Percentiles rank a stretch among this genome's conserved stretches.
Evolutionary conservation across 2,797 vertebrate genomes (phyloP).

Genomic region (Odontamblyopus rebecca): DNA sequence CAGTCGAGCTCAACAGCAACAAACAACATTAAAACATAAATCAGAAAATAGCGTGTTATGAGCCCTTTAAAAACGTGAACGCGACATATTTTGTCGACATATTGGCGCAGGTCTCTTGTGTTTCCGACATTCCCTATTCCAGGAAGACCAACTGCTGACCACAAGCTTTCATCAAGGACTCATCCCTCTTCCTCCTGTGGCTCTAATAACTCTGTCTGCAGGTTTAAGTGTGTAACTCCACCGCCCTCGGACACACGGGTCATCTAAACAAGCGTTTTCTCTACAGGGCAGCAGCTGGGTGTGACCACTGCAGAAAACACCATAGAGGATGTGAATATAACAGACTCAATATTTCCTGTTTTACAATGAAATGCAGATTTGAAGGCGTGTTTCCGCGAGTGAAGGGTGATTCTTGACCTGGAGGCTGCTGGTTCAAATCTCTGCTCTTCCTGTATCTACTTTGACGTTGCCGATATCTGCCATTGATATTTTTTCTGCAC

Average conservation of each 20-base stretch:
- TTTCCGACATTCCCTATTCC: neutral
- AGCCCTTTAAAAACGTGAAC: too few relatives aligned
- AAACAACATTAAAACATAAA: too few relatives aligned
- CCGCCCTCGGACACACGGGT: neutral
- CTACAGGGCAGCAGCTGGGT: neutral
- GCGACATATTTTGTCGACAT: neutral
- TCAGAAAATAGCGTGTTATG: too few relatives aligned
- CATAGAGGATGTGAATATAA: neutral
- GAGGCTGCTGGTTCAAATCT: slow-evolving; percentile 8
- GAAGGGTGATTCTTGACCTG: neutral
- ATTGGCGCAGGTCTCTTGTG: neutral
- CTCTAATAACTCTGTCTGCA: slow-evolving; percentile 7
- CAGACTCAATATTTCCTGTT: slow-evolving; percentile 19
- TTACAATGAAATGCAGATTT: neutral
- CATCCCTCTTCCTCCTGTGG: slow-evolving; percentile 1
- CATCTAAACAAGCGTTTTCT: slow-evolving; percentile 1
- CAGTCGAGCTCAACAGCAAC: too few relatives aligned
- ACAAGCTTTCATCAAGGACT: slow-evolving; percentile 8
- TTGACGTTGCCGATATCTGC: too few relatives aligned
- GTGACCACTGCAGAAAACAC: neutral
- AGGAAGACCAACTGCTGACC: slow-evolving; percentile 15
- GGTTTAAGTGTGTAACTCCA: neutral
- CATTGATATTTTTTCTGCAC: too few relatives aligned
- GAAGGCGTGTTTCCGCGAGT: slow-evolving; percentile 5
- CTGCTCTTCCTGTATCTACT: neutral